These are phyloP conservation scores for Julus scanicus DNA, from an alignment of 2,888 invertebrate genomes.

Conservation along the genomic window DNA sequence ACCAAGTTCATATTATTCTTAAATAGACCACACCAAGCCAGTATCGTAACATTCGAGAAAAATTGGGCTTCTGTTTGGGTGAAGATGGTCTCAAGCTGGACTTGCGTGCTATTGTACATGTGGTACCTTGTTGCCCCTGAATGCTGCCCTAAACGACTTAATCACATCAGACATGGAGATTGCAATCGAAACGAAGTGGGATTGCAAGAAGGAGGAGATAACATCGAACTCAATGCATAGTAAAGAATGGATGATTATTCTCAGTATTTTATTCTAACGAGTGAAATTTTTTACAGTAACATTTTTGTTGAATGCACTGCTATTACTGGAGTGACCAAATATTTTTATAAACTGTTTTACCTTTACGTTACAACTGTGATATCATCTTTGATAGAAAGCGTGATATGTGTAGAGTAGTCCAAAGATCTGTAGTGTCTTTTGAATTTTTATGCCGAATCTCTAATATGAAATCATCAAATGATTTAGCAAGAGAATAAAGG, in stretches of 20 bases:
- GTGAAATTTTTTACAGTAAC: not conserved
- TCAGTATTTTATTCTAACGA: not conserved
- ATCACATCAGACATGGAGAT: conserved; percentile 50
- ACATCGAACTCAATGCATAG: not conserved
- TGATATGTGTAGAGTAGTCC: not conserved
- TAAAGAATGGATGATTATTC: not conserved
- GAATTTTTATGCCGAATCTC: not conserved
- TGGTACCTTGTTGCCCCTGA: conserved; percentile 65
- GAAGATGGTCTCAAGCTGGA: conserved; percentile 68
- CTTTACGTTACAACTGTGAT: not conserved
- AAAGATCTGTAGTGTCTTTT: not conserved
- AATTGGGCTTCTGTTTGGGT: conserved; percentile 69
- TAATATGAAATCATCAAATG: not conserved
- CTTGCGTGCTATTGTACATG: conserved; percentile 66
- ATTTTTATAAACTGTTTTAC: not conserved
- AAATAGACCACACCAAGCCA: conserved; percentile 64
- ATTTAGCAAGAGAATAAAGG: not conserved
- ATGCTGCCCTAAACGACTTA: conserved; percentile 50
- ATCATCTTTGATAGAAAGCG: not conserved
- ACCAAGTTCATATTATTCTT: not conserved
- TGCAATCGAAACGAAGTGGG: not conserved
- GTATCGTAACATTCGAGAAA: conserved; percentile 65
- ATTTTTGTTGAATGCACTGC: not conserved
- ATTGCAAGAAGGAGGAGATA: not conserved
- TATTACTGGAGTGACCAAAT: not conserved